These are phyloP conservation scores for Cryptotermes secundus DNA, from an alignment of 1,140 invertebrate genomes.

Conservation along the genomic window DNA sequence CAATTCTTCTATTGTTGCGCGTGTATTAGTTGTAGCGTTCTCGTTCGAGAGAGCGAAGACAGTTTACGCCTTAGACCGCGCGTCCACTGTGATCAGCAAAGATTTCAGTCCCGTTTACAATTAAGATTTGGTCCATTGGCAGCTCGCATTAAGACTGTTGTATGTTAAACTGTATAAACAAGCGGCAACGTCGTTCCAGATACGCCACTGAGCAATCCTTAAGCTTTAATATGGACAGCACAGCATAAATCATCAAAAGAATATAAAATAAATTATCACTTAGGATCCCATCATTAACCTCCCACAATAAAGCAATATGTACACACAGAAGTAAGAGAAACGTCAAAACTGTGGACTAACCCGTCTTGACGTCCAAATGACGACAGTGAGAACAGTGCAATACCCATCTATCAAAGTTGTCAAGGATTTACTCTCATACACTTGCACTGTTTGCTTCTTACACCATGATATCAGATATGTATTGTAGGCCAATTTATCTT, in stretches of 20 bases:
- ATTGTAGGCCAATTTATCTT: neutral
- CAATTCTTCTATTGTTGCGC: no score
- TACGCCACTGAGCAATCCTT: neutral
- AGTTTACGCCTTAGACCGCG: no score
- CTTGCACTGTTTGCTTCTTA: neutral
- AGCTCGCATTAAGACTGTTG: no score
- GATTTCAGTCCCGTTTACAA: no score
- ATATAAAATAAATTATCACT: constrained; percentile 15
- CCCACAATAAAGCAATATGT: neutral
- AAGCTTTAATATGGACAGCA: neutral
- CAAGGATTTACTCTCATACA: neutral
- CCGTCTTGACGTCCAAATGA: neutral
- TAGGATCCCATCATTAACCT: neutral
- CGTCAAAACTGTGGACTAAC: no score
- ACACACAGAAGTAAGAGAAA: neutral
- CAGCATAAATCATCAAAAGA: neutral
- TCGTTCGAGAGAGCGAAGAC: no score
- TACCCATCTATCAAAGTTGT: neutral
- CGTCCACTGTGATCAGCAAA: no score
- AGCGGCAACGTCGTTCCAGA: neutral
- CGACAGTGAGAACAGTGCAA: neutral
- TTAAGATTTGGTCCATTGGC: no score
- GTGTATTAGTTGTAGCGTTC: no score
- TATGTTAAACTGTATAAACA: no score
- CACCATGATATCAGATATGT: neutral